A percentile compares a stretch with the other conserved stretches of the same genome.
Evolutionary conservation across 2,797 vertebrate genomes (phyloP).

Genomic region (Ctenochaetus hawaiiensis): DNA sequence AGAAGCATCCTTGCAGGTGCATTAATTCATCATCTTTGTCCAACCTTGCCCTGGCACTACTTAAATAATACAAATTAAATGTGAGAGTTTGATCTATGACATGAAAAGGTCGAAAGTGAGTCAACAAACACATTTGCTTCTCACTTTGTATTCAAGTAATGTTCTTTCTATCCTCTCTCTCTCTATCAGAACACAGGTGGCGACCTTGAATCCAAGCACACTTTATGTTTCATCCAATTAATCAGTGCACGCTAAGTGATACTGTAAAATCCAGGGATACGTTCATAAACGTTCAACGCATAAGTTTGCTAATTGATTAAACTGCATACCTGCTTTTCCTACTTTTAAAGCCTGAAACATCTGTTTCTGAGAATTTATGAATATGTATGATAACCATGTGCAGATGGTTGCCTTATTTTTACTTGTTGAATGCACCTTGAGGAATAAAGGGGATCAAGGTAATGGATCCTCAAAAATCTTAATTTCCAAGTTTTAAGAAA

Average conservation of each 20-base stretch:
- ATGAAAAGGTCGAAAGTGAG: background rate
- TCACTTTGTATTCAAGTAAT: constrained; percentile 3
- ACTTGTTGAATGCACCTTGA: background rate
- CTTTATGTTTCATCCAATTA: background rate
- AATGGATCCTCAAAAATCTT: background rate
- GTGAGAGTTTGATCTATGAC: constrained; percentile 14
- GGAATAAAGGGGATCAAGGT: background rate
- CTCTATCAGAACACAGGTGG: background rate
- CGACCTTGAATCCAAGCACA: background rate
- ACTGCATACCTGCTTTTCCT: background rate
- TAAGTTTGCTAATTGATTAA: background rate
- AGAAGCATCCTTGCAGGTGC: too few relatives aligned
- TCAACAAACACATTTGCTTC: background rate
- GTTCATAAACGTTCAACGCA: constrained; percentile 1
- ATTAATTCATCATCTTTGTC: too few relatives aligned
- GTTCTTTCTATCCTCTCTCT: background rate
- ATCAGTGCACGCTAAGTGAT: background rate
- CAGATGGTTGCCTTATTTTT: background rate
- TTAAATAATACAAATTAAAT: constrained; percentile 31
- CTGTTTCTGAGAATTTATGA: background rate
- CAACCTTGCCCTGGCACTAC: too few relatives aligned
- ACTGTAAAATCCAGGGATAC: background rate
- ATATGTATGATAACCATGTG: constrained; percentile 17
- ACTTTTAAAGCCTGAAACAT: constrained; percentile 2
- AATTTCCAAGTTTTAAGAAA: background rate